Evolutionary conservation across 2,888 invertebrate species (phyloP).

Genomic region (Philhelius pedissequus): DNA sequence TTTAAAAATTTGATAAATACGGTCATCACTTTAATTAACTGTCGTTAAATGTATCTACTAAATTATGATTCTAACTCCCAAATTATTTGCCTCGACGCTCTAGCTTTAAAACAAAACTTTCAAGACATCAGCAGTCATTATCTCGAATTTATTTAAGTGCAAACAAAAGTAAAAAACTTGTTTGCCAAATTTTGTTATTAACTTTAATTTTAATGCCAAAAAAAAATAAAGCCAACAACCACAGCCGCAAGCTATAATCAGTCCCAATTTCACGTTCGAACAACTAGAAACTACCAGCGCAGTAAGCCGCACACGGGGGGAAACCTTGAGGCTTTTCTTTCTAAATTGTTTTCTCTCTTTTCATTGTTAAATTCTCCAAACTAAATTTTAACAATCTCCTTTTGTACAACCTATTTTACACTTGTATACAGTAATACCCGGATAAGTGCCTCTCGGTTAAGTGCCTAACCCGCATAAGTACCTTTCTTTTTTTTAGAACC

Average conservation of each 20-base stretch:
- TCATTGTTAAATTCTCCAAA: neutral
- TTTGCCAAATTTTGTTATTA: slow-evolving; percentile 3
- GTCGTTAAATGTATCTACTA: neutral
- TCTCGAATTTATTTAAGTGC: neutral
- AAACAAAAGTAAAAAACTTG: neutral
- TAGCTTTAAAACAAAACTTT: neutral
- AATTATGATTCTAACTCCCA: neutral
- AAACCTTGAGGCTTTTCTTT: neutral
- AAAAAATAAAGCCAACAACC: neutral
- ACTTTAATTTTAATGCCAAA: neutral
- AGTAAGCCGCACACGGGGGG: no score
- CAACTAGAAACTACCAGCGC: neutral
- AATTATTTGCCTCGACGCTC: neutral
- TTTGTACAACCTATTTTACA: neutral
- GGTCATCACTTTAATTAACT: neutral
- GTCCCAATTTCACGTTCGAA: neutral
- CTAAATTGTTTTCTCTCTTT: neutral
- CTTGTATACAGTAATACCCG: no score
- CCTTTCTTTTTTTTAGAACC: no score
- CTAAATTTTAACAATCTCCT: neutral
- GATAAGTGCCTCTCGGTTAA: no score
- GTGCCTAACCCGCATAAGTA: no score
- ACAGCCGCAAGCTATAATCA: neutral
- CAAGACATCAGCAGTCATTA: neutral
- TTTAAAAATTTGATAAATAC: neutral